Percentiles rank a stretch among this genome's conserved stretches.
phyloP scores from a whole-genome alignment of 2,888 invertebrate species.

The Hetaerina titia region DNA sequence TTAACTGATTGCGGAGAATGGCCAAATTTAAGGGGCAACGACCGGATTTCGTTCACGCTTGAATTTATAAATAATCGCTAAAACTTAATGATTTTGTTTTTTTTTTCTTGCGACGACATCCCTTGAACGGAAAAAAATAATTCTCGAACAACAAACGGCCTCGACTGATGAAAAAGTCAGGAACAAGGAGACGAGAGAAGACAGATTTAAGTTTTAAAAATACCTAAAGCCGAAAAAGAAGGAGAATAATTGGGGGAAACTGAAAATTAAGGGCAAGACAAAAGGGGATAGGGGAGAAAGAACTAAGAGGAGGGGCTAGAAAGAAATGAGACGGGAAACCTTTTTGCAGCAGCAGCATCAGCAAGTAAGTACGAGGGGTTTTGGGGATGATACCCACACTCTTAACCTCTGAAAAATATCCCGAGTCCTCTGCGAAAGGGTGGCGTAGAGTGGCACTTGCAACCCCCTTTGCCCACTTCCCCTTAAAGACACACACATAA shows the following conservation, averaged over 20 bases:
- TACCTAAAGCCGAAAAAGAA: background rate
- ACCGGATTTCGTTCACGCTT: background rate
- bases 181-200: background rate
- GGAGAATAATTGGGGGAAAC: background rate
- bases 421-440: slow-evolving; percentile 2
- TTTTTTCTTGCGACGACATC: background rate
- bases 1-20: background rate
- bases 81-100: background rate
- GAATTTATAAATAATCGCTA: background rate
- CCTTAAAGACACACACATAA: background rate
- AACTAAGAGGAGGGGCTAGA: background rate
- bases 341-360: background rate
- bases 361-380: background rate
- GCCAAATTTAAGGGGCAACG: background rate
- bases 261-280: background rate
- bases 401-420: background rate
- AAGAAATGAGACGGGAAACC: slow-evolving; percentile 7
- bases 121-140: background rate
- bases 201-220: background rate
- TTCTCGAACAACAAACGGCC: background rate
- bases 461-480: background rate
- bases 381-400: background rate
- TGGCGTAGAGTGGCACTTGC: slow-evolving; percentile 13
- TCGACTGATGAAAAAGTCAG: background rate
- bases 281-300: background rate